Evolutionary conservation across 2,113 vertebrate genomes (phyloP).

Genomic region (Salvator merianae): DNA sequence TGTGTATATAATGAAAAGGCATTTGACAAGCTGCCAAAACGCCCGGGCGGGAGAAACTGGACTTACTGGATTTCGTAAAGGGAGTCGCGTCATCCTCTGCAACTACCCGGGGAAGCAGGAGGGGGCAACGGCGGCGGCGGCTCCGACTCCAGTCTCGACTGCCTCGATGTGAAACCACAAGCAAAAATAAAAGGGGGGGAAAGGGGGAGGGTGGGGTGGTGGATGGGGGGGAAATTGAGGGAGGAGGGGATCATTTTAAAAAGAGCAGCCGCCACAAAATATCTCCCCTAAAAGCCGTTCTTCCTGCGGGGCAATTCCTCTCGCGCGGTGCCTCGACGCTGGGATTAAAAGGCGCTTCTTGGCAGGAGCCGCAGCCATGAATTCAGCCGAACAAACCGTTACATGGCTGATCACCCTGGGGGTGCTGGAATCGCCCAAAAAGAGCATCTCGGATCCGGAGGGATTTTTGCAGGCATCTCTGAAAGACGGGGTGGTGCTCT

Average conservation of each 20-base stretch:
- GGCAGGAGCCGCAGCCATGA: constrained; percentile 79
- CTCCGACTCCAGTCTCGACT: constrained; percentile 47
- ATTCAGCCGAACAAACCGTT: constrained; percentile 96
- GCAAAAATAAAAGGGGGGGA: background rate
- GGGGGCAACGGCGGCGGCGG: constrained; percentile 41
- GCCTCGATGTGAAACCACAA: constrained; percentile 67
- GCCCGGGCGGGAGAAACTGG: constrained; percentile 71
- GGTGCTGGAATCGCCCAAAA: constrained; percentile 95
- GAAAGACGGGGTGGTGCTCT: constrained; percentile 92
- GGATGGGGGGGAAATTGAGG: background rate
- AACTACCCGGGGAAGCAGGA: constrained; percentile 72
- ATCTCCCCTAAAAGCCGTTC: background rate
- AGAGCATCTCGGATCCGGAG: constrained; percentile 92
- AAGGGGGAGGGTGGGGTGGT: constrained; percentile 4
- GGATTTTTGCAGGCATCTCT: constrained; percentile 90
- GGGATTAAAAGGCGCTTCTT: constrained; percentile 37
- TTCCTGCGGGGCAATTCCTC: background rate
- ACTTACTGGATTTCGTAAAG: constrained; percentile 74
- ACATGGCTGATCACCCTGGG: constrained; percentile 95
- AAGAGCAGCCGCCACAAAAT: too few relatives aligned
- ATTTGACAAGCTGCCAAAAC: constrained; percentile 81
- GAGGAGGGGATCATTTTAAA: background rate
- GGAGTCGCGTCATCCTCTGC: constrained; percentile 75
- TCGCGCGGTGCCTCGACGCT: constrained; percentile 7
- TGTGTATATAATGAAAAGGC: constrained; percentile 74